Evolutionary conservation across 2,888 invertebrate genomes (phyloP).

Genomic region (Apotomis turbidana): DNA sequence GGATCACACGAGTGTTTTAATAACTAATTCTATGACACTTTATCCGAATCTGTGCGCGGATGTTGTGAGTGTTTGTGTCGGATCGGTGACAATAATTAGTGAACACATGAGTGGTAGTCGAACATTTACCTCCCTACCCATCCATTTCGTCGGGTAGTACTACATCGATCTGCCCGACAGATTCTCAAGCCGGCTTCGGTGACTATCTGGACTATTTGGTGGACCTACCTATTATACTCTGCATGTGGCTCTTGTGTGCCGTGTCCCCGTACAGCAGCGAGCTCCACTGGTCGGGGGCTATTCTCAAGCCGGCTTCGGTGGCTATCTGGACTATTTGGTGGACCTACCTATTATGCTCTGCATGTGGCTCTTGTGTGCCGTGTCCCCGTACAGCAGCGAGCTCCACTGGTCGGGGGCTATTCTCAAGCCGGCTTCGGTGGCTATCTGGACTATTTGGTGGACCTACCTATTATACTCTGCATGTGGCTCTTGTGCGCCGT

Average conservation of each 20-base stretch:
- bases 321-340: conserved; percentile 98
- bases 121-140: no score
- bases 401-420: conserved; percentile 99
- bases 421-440: conserved; percentile 97
- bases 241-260: conserved; percentile 98
- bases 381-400: conserved; percentile 97
- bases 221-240: conserved; percentile 82
- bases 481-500: conserved; percentile 98
- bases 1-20: no score
- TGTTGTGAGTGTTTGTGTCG: no score
- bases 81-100: no score
- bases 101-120: no score
- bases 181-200: conserved; percentile 96
- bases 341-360: conserved; percentile 85
- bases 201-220: conserved; percentile 96
- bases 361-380: conserved; percentile 98
- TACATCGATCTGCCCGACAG: no score
- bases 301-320: conserved; percentile 97
- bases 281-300: conserved; percentile 99
- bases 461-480: conserved; percentile 87
- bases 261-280: conserved; percentile 97
- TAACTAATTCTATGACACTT: no score
- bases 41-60: no score
- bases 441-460: conserved; percentile 97
- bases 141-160: no score